These are phyloP conservation scores for Drosophila mayaguana DNA, from an alignment of 2,888 invertebrate genomes.

Conservation along the genomic window DNA sequence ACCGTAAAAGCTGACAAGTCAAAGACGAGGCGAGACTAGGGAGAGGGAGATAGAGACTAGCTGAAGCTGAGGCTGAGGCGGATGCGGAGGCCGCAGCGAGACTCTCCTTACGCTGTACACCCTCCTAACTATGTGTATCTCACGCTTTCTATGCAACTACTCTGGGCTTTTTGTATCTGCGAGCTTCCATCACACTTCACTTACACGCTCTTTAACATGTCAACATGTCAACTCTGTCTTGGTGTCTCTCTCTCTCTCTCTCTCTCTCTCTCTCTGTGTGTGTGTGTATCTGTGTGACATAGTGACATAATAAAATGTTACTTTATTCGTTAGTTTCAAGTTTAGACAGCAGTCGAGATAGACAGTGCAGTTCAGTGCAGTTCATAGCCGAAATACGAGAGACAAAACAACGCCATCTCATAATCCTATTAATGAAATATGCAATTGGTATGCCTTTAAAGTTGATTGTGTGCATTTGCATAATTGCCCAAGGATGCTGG, in stretches of 20 bases:
- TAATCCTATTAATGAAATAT: slow-evolving; percentile 50
- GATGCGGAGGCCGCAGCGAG: background rate
- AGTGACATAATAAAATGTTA: slow-evolving; percentile 80
- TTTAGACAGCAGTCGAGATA: slow-evolving; percentile 24
- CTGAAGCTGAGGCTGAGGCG: background rate
- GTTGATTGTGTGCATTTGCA: slow-evolving; percentile 50
- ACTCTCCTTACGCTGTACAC: slow-evolving; percentile 10
- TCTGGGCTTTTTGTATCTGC: slow-evolving; percentile 47
- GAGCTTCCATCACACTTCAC: slow-evolving; percentile 75
- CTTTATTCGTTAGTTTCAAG: slow-evolving; percentile 43
- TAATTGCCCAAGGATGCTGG: slow-evolving; percentile 57
- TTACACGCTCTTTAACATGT: slow-evolving; percentile 79
- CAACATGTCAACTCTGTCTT: slow-evolving; percentile 63
- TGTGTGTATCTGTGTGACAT: slow-evolving; percentile 58
- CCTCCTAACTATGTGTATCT: slow-evolving; percentile 36
- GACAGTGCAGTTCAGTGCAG: slow-evolving; percentile 9
- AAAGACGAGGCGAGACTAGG: slow-evolving; percentile 28
- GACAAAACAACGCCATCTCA: slow-evolving; percentile 10
- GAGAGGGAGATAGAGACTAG: slow-evolving; percentile 1
- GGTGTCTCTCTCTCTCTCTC: background rate
- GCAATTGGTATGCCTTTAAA: slow-evolving; percentile 47
- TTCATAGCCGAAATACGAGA: slow-evolving; percentile 12
- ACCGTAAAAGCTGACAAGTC: slow-evolving; percentile 60
- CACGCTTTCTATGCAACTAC: slow-evolving; percentile 27
- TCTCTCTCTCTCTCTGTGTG: background rate